Evolutionary conservation across 2,888 invertebrate species (phyloP).

Genomic region (Ormyrus nitidulus): DNA sequence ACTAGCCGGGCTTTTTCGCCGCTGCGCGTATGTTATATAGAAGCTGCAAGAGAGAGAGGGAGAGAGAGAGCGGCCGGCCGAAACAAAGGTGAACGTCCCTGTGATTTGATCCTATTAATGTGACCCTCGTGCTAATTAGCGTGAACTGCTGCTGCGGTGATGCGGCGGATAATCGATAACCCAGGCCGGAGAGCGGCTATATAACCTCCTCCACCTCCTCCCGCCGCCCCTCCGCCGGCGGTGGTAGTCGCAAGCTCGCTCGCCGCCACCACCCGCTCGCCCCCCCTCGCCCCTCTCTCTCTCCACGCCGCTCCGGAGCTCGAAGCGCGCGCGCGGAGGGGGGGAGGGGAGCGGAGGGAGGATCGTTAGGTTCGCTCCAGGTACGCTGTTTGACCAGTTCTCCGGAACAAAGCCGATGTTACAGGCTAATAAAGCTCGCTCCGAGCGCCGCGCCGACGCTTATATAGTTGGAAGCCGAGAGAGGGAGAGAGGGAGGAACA

Average conservation of each 20-base stretch:
- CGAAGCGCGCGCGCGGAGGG: background rate
- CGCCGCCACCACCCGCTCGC: background rate
- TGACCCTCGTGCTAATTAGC: slow-evolving; percentile 68
- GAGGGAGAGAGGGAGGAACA: slow-evolving; percentile 36
- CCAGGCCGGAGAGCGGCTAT: slow-evolving; percentile 43
- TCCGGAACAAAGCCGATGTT: slow-evolving; percentile 66
- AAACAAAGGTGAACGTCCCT: slow-evolving; percentile 66
- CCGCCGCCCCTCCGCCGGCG: background rate
- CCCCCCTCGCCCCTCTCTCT: slow-evolving; percentile 13
- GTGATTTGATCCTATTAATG: slow-evolving; percentile 69
- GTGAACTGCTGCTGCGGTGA: slow-evolving; percentile 66
- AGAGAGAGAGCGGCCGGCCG: slow-evolving; percentile 58
- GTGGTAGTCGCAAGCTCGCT: background rate
- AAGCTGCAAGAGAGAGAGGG: background rate
- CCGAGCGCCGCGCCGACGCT: slow-evolving; percentile 25
- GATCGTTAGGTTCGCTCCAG: slow-evolving; percentile 63
- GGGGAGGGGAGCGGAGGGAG: background rate
- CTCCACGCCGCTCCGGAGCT: background rate
- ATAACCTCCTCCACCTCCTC: slow-evolving; percentile 14
- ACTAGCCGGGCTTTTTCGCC: no score
- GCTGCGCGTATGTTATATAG: no score
- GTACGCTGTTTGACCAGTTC: slow-evolving; percentile 65
- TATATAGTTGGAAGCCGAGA: slow-evolving; percentile 17
- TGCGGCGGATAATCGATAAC: slow-evolving; percentile 66
- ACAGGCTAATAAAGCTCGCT: slow-evolving; percentile 65